These are phyloP conservation scores for Megalopta genalis DNA, from an alignment of 1,140 invertebrate species.

Conservation along the genomic window DNA sequence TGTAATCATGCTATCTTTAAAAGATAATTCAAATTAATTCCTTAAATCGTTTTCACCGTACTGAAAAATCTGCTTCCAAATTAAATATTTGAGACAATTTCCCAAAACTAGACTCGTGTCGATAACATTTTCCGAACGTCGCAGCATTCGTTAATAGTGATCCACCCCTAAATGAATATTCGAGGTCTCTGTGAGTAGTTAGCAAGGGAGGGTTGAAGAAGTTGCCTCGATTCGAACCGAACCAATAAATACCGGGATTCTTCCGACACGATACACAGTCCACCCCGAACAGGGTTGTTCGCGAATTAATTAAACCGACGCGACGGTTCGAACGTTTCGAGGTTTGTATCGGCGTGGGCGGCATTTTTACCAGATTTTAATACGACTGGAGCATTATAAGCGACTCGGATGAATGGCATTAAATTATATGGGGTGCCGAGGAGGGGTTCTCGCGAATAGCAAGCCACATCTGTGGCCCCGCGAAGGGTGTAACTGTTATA, in stretches of 20 bases:
- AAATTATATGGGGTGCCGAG: constrained; percentile 70
- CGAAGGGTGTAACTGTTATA: constrained; percentile 71
- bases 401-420: constrained; percentile 77
- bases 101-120: too few relatives aligned
- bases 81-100: too few relatives aligned
- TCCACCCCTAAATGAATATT: neutral
- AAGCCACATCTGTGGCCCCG: constrained; percentile 77
- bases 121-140: neutral
- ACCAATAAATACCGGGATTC: constrained; percentile 12
- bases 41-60: too few relatives aligned
- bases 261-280: neutral
- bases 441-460: constrained; percentile 63
- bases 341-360: constrained; percentile 54
- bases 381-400: constrained; percentile 71
- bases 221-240: neutral
- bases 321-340: constrained; percentile 21
- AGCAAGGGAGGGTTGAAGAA: neutral
- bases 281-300: neutral
- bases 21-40: too few relatives aligned
- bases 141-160: neutral
- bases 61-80: too few relatives aligned
- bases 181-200: neutral
- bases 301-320: constrained; percentile 47
- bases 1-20: too few relatives aligned
- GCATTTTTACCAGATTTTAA: constrained; percentile 76